A percentile compares a stretch with the other conserved stretches of the same genome.
phyloP scores from a whole-genome alignment of 2,888 invertebrate genomes.

The Bellardia bayeri region DNA sequence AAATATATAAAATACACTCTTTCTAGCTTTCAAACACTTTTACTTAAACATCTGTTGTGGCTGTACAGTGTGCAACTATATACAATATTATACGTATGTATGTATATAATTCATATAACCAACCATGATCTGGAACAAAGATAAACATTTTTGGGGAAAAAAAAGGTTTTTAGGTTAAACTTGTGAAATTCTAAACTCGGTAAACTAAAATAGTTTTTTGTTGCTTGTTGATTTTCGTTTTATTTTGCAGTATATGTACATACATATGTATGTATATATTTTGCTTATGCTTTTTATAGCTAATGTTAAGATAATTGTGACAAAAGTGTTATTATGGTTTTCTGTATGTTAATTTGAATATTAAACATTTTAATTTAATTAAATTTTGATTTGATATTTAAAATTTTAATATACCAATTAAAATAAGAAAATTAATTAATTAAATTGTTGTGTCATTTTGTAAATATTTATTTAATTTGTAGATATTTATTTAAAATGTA shows the following conservation, averaged over 20 bases:
- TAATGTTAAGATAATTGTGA: slow-evolving; percentile 32
- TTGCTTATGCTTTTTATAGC: not conserved
- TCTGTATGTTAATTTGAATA: not conserved
- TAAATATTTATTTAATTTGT: not conserved
- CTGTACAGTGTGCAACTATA: slow-evolving; percentile 7
- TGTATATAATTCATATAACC: not conserved
- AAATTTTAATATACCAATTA: not conserved
- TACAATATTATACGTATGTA: too few relatives aligned
- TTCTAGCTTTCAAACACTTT: not conserved
- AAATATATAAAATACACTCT: not conserved
- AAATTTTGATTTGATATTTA: slow-evolving; percentile 12
- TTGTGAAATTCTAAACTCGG: slow-evolving; percentile 60
- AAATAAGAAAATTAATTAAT: not conserved
- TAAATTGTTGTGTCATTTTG: not conserved
- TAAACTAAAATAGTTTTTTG: slow-evolving; percentile 30
- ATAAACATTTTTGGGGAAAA: not conserved
- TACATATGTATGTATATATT: not conserved
- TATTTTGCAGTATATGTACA: not conserved
- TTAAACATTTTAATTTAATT: slow-evolving; percentile 42
- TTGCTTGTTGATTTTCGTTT: not conserved
- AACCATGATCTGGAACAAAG: slow-evolving; percentile 22
- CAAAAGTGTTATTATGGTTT: not conserved
- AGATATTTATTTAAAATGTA: not conserved
- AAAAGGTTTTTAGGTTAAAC: slow-evolving; percentile 52
- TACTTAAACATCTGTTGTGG: slow-evolving; percentile 36